Conservation (phyloP, 2,888 invertebrate species). For the Pammene fasciana region DNA sequence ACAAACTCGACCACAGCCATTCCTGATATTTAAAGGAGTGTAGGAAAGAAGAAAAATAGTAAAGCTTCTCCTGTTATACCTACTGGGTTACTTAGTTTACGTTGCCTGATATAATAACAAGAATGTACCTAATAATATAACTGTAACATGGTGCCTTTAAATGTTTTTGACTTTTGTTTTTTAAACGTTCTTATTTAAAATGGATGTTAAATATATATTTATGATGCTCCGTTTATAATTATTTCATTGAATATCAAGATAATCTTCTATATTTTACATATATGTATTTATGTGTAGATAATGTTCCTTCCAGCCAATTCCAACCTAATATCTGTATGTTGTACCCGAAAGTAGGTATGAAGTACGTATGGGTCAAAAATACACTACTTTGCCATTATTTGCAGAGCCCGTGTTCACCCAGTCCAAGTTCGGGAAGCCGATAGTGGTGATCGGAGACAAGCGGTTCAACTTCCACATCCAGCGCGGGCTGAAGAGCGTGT, state of each 20-base stretch:
- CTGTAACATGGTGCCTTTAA: no score
- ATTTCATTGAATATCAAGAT: neutral
- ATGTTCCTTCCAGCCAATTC: no score
- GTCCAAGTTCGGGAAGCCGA: conserved; percentile 40
- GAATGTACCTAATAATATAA: neutral
- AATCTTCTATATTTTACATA: no score
- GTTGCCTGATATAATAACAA: neutral
- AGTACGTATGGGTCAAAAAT: no score
- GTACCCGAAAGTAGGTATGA: no score
- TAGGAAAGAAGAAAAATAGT: neutral
- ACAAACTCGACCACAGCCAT: conserved; percentile 43
- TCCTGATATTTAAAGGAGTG: neutral
- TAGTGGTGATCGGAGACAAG: conserved; percentile 36
- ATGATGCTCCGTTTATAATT: neutral
- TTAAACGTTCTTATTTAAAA: no score
- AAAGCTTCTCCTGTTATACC: neutral
- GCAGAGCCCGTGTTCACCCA: conserved; percentile 30
- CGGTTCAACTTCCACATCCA: conserved; percentile 37
- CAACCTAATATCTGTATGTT: no score
- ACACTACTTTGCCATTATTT: neutral
- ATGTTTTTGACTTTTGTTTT: no score
- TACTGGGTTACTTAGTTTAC: no score
- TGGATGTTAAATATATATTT: neutral
- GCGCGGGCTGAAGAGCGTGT: conserved; percentile 17
- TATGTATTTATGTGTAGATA: no score